phyloP scores from a whole-genome alignment of 2,797 vertebrate genomes.

The Streptopelia turtur region DNA sequence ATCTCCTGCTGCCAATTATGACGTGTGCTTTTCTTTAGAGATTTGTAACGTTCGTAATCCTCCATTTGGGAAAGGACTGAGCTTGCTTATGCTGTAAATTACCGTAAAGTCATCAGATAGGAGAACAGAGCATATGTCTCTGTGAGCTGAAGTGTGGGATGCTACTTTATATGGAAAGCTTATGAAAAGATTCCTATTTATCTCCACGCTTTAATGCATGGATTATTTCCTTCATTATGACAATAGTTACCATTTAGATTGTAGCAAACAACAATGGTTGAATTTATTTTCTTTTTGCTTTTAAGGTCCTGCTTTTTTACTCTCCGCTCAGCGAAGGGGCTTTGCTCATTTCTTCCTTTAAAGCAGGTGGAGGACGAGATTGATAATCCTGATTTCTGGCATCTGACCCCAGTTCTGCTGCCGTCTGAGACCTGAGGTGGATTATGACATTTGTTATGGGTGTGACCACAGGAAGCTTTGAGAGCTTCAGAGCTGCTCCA shows the following conservation, averaged over 20 bases:
- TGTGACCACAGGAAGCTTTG: background rate
- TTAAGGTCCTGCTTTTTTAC: background rate
- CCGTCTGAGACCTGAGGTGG: constrained; percentile 8
- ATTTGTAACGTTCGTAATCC: background rate
- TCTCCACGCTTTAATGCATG: background rate
- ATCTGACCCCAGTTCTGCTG: background rate
- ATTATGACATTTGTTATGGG: background rate
- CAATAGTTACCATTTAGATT: background rate
- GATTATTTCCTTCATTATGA: background rate
- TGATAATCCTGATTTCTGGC: background rate
- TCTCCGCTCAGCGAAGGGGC: background rate
- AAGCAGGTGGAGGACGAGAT: background rate
- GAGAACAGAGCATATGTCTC: background rate
- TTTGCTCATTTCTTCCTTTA: background rate
- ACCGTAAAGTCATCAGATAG: background rate
- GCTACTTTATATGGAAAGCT: constrained; percentile 28
- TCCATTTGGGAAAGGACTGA: background rate
- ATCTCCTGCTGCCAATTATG: constrained; percentile 44
- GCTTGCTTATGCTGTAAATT: constrained; percentile 9
- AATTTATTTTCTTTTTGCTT: background rate
- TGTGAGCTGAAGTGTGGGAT: background rate
- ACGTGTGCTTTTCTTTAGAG: constrained; percentile 6
- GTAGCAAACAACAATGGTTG: background rate
- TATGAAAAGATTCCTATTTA: background rate
- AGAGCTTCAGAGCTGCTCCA: background rate